Percentiles rank a stretch among this genome's conserved stretches.
These are phyloP conservation scores for Ophion ventricosus DNA, from an alignment of 2,888 invertebrate species.

Conservation along the genomic window DNA sequence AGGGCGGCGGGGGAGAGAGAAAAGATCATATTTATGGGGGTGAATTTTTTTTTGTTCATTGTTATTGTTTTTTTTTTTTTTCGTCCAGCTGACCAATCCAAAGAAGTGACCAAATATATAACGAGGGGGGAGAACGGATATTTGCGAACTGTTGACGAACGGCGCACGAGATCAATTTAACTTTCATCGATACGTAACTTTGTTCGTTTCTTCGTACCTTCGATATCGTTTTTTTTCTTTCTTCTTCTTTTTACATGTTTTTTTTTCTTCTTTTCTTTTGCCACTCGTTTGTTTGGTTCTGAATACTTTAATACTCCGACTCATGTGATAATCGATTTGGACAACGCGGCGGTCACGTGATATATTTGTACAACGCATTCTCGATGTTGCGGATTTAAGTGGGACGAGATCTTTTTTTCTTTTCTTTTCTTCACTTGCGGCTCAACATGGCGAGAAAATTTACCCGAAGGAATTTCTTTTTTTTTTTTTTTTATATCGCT, in stretches of 20 bases:
- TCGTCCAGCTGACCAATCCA: conserved; percentile 83
- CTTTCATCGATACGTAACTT: conserved; percentile 36
- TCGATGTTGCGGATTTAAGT: conserved; percentile 61
- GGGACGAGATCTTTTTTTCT: conserved; percentile 57
- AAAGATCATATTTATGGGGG: conserved; percentile 69
- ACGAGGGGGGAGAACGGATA: conserved; percentile 77
- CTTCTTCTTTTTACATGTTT: conserved; percentile 19
- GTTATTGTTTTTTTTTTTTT: conserved; percentile 48
- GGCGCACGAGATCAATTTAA: conserved; percentile 72
- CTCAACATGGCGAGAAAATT: conserved; percentile 1
- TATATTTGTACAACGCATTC: conserved; percentile 76
- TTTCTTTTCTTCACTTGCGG: conserved; percentile 49
- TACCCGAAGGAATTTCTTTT: not conserved
- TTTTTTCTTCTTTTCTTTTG: conserved; percentile 52
- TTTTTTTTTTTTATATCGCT: not conserved
- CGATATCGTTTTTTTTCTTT: conserved; percentile 31
- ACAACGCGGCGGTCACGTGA: conserved; percentile 79
- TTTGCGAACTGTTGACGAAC: conserved; percentile 78
- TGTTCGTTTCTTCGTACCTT: conserved; percentile 46
- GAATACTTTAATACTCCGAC: conserved; percentile 48
- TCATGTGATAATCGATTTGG: conserved; percentile 69
- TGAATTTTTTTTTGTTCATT: conserved; percentile 44
- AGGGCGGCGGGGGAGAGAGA: conserved; percentile 32
- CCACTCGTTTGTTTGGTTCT: conserved; percentile 39
- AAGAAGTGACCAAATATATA: conserved; percentile 82